phyloP scores from a whole-genome alignment of 35 echinoderm and acorn worm species.

The Hemicentrotus pulcherrimus region DNA sequence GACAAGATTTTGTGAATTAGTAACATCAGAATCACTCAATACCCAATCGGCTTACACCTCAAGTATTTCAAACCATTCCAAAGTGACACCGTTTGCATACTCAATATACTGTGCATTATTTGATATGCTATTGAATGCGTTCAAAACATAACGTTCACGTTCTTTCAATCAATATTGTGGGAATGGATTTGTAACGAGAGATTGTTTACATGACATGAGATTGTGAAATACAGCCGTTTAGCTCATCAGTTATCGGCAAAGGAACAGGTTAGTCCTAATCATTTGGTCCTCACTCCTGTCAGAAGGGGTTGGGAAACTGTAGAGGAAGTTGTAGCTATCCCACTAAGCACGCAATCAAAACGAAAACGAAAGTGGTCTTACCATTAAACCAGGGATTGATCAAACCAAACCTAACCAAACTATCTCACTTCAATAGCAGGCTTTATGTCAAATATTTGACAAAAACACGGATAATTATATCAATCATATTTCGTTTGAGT shows the following conservation, averaged over 20 bases:
- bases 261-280: neutral
- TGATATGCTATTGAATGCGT: too few species aligned
- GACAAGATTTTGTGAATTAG: too few species aligned
- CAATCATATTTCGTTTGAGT: too few species aligned
- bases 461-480: neutral
- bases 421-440: neutral
- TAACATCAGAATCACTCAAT: too few species aligned
- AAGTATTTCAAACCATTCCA: too few species aligned
- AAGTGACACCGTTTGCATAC: neutral
- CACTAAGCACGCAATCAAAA: constrained; percentile 13
- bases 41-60: too few species aligned
- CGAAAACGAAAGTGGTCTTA: constrained; percentile 10
- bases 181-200: neutral
- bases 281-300: neutral
- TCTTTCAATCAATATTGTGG: neutral
- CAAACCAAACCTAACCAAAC: too few species aligned
- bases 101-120: neutral
- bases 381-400: too few species aligned
- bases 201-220: neutral
- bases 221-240: neutral
- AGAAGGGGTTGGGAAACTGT: constrained; percentile 4
- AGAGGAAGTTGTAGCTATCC: constrained; percentile 22
- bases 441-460: neutral
- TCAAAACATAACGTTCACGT: neutral
- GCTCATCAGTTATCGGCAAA: neutral